Percentiles rank a stretch among this genome's conserved stretches.
These are phyloP conservation scores for Siphamia tubifer DNA, from an alignment of 2,113 vertebrate species.

Conservation along the genomic window DNA sequence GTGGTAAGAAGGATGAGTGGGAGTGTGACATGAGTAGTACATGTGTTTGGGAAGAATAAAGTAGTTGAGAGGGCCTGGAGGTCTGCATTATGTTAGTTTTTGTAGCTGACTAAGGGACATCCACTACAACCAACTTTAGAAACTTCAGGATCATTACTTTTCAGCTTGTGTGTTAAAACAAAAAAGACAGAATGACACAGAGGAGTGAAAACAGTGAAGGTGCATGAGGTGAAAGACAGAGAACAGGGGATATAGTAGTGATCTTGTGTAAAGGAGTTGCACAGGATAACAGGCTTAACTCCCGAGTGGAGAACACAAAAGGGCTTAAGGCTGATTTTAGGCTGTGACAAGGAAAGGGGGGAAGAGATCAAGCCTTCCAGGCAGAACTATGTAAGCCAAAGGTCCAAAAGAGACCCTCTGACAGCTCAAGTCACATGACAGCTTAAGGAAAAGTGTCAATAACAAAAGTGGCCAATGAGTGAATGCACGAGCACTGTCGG, in stretches of 20 bases:
- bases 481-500: not conserved
- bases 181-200: constrained; percentile 12
- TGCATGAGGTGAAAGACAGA: constrained; percentile 34
- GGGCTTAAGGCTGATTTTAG: constrained; percentile 64
- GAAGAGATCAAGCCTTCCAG: constrained; percentile 65
- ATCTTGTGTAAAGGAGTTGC: constrained; percentile 56
- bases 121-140: not conserved
- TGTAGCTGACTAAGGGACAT: not conserved
- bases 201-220: not conserved
- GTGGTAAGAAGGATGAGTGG: not conserved
- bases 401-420: constrained; percentile 41
- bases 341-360: constrained; percentile 65
- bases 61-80: not conserved
- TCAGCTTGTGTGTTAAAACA: constrained; percentile 19
- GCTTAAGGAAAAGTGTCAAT: constrained; percentile 60
- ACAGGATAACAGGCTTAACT: constrained; percentile 71
- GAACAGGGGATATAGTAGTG: constrained; percentile 27
- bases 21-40: not conserved
- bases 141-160: constrained; percentile 15
- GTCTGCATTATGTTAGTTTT: not conserved
- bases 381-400: constrained; percentile 55
- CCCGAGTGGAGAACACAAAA: constrained; percentile 65
- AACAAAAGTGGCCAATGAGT: constrained; percentile 40
- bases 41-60: not conserved
- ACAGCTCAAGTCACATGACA: constrained; percentile 44